phyloP scores from a whole-genome alignment of 2,113 vertebrate genomes.

The Saguinus midas region DNA sequence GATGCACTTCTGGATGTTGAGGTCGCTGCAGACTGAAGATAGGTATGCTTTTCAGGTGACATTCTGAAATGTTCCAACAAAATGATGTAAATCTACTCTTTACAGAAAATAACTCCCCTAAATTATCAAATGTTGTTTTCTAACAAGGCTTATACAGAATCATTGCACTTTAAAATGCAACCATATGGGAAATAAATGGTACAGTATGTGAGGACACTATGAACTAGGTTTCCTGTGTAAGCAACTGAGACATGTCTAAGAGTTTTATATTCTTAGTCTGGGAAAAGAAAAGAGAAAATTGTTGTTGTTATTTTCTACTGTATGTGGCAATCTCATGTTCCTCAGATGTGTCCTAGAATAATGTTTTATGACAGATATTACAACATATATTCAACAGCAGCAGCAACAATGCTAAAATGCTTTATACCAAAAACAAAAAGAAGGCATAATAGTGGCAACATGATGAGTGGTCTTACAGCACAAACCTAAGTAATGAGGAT shows the following conservation, averaged over 20 bases:
- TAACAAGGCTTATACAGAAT: not conserved
- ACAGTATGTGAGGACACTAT: not conserved
- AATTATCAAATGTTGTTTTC: conserved; percentile 47
- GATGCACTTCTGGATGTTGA: conserved; percentile 31
- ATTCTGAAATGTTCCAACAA: conserved; percentile 34
- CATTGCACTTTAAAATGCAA: not conserved
- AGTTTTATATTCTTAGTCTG: conserved; percentile 40
- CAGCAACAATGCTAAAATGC: not conserved
- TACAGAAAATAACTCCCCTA: not conserved
- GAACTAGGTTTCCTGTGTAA: not conserved
- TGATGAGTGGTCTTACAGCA: not conserved
- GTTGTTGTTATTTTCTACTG: conserved; percentile 12
- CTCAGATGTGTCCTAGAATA: not conserved
- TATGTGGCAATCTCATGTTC: conserved; percentile 37
- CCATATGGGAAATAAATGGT: not conserved
- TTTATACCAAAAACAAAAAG: not conserved
- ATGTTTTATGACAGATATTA: not conserved
- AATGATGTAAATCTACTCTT: conserved; percentile 33
- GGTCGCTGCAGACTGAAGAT: not conserved
- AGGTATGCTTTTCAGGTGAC: not conserved
- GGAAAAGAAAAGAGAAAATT: conserved; percentile 48
- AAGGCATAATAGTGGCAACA: not conserved
- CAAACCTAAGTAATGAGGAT: not conserved
- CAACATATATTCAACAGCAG: not conserved
- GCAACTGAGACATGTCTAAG: not conserved